Base-by-base conservation (phyloP, 64 coral and sea anemone species). In the Actinia equina region DNA sequence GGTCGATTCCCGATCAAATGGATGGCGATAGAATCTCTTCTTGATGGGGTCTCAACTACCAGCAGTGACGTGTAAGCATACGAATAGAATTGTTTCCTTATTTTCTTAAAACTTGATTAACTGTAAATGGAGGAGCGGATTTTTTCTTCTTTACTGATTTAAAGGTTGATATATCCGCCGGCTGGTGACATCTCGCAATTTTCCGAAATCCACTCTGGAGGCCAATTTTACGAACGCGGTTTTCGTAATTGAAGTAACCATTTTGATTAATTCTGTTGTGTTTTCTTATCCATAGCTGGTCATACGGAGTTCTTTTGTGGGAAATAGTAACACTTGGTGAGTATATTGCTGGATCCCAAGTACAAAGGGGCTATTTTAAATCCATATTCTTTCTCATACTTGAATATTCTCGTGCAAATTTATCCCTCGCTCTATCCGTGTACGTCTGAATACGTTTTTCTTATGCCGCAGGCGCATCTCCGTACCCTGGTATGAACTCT, bases 1-100 rank as follows among this genome's bases (percentile, higher is more conserved):
- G 97, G 97, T 71, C 86, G 97, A 79, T 99, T 99, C 57, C 97
- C 97, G 27, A 99, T 99, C 82, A 99, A 99, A 71, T 99, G 97
- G 97, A 99, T 99, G 97, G 97, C 97, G 9, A 95, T 99, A 71
- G 97, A 99, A 70, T 99, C 97, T 57, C 64, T 99, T 7, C 83
- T 99, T 54, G 97, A 99, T 77, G 97, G 97, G 60, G 93, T 99
- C 20, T 99, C 97, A 7, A 99, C 97, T 30, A 92, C 97, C 18
- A 99, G 94, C 63, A 99, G 97, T 88, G 97, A 99, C 81, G 97
- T 95, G 97, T 99, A 93, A 90, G 97, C 93, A 60, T 26, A 8
- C 46, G 3, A 37, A 49, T 51, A 17, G 44, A n/a, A 20, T 9
- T 6, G 2, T 74, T 41, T n/a, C 26, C 22, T 15, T 26, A 74